Conservation (phyloP, 2,888 invertebrate genomes). For the Scotopteryx bipunctaria region DNA sequence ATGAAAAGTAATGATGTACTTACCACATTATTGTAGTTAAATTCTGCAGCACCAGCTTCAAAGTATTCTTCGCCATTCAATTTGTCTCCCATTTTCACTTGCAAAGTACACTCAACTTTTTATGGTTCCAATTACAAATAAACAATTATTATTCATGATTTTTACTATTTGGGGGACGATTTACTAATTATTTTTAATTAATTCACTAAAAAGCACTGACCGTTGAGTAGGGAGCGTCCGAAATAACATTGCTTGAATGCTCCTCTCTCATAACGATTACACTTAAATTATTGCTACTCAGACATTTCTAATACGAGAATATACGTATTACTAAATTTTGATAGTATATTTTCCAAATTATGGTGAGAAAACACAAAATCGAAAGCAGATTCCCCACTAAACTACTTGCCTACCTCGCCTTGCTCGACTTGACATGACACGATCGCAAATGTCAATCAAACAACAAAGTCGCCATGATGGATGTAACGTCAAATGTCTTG, state of each 20-base stretch:
- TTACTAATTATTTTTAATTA: constrained; percentile 36
- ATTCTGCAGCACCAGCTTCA: constrained; percentile 69
- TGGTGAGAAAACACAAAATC: background rate
- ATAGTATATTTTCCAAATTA: background rate
- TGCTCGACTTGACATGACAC: constrained; percentile 60
- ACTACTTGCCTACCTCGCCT: constrained; percentile 2
- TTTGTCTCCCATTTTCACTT: constrained; percentile 70
- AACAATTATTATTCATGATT: constrained; percentile 42
- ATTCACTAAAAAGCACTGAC: constrained; percentile 45
- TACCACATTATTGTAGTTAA: constrained; percentile 80
- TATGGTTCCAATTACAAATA: constrained; percentile 47
- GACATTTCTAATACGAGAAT: constrained; percentile 1
- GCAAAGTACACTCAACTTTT: constrained; percentile 46
- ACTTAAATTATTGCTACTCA: background rate
- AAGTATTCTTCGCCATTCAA: constrained; percentile 75
- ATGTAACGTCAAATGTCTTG: background rate
- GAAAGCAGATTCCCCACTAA: constrained; percentile 9
- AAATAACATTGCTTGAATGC: constrained; percentile 56
- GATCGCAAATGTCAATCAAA: constrained; percentile 52
- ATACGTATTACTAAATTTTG: background rate
- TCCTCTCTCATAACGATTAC: constrained; percentile 1
- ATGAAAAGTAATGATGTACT: constrained; percentile 42
- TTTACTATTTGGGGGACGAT: constrained; percentile 38
- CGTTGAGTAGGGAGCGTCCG: constrained; percentile 62
- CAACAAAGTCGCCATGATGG: constrained; percentile 45